These are phyloP conservation scores for Ceraclea dissimilis DNA, from an alignment of 2,888 invertebrate genomes.

Conservation along the genomic window DNA sequence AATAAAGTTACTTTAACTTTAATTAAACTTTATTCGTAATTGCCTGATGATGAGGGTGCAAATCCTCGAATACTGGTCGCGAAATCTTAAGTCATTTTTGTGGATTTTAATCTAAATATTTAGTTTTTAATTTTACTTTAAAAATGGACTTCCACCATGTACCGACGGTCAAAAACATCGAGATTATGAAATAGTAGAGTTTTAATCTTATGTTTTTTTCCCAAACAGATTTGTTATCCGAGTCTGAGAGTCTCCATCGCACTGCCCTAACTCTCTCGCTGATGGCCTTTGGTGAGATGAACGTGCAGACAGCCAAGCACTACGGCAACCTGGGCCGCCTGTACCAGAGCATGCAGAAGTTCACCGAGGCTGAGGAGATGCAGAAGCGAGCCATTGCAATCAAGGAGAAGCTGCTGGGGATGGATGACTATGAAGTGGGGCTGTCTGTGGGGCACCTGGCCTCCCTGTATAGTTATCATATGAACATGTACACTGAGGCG, in stretches of 20 bases:
- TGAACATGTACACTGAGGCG: slow-evolving; percentile 78
- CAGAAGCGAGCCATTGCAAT: slow-evolving; percentile 89
- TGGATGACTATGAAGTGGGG: slow-evolving; percentile 85
- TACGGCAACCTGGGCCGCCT: slow-evolving; percentile 91
- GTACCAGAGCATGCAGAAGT: slow-evolving; percentile 89
- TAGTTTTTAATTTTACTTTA: no score
- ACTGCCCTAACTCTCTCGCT: slow-evolving; percentile 72
- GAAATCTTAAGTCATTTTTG: no score
- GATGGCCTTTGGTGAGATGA: slow-evolving; percentile 83
- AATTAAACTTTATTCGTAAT: no score
- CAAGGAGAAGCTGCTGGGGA: slow-evolving; percentile 78
- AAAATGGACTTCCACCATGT: no score
- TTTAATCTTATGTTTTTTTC: no score
- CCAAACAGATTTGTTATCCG: slow-evolving; percentile 58
- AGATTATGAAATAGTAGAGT: no score
- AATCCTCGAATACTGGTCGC: no score
- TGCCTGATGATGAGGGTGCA: no score
- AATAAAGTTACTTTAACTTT: no score
- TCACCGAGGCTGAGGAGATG: slow-evolving; percentile 83
- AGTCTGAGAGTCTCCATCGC: slow-evolving; percentile 79
- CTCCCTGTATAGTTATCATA: slow-evolving; percentile 91
- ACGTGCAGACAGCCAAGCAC: slow-evolving; percentile 93
- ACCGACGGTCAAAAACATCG: no score
- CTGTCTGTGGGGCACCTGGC: slow-evolving; percentile 90
- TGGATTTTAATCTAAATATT: no score